Evolutionary conservation across 2,113 vertebrate species (phyloP), one percentile per base, ranked within the genome.

Genomic region (Arizona elegans): DNA sequence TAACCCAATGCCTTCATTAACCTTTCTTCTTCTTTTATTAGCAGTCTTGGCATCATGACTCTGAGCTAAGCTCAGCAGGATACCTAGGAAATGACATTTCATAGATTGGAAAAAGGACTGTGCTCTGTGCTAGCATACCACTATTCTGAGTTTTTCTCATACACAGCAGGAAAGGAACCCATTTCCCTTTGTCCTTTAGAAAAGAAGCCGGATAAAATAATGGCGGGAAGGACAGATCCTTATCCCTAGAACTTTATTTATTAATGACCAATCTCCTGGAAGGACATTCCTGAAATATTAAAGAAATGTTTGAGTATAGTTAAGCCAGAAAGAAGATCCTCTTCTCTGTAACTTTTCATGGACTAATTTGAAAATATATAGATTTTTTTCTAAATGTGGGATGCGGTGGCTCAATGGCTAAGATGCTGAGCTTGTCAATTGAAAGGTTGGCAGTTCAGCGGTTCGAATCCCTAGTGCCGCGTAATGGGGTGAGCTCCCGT

Each of bases 1-100:
- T 95, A 95, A 93, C 91, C 86, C 94, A 86, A 65, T 97, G 97
- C 96, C 95, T 98, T 98, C 97, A 98, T 98, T 98, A 98, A 98
- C 98, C 98, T 98, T 98, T 98, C 96, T 96, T 96, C 94, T 95
- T 97, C 96, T 55, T 97, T 97, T 96, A 97, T 97, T 97, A 97
- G 94, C 96, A 97, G 94, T 86, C 95, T 97, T 96, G 95, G 90
- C 93, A 97, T 93, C 12, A 0, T 24, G 94, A 94, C 81, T 96
- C 95, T 93, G 90, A 96, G 94, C 96, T 33, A 70, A 97, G 94
- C 97, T 95, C 97, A 97, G 98, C 97, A 97, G 98, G 97, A 96
- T 97, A 92, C 93, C 96, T 94, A 94, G 89, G 92, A 95, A 96
- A 91, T 98, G 98, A 98, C 98, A 98, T 98, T 98, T 98, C 95